Percentiles rank a stretch among this genome's conserved stretches.
phyloP scores from a whole-genome alignment of 92 coral and sea anemone species.

The Phenganax stokvisi region DNA sequence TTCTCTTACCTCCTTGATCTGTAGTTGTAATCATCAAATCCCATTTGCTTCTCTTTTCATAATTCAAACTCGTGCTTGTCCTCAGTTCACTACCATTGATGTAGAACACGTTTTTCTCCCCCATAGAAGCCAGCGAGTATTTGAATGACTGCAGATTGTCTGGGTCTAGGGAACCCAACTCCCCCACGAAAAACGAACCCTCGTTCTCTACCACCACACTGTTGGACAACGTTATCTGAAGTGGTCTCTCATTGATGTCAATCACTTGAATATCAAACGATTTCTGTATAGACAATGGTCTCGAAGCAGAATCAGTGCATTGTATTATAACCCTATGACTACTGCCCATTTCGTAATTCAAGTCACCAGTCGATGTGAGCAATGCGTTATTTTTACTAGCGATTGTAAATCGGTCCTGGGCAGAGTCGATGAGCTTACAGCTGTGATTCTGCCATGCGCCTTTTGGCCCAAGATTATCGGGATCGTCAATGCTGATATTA shows the following conservation, averaged over 20 bases:
- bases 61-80: slow-evolving; percentile 71
- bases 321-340: slow-evolving; percentile 51
- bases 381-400: slow-evolving; percentile 43
- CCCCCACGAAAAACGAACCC: slow-evolving; percentile 28
- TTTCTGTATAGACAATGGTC: slow-evolving; percentile 9
- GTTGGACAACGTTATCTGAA: slow-evolving; percentile 27
- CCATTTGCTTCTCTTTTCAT: slow-evolving; percentile 63
- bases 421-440: slow-evolving; percentile 50
- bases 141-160: slow-evolving; percentile 24
- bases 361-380: slow-evolving; percentile 67
- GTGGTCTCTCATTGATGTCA: slow-evolving; percentile 28
- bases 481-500: slow-evolving; percentile 68
- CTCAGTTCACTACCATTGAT: slow-evolving; percentile 55
- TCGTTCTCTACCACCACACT: slow-evolving; percentile 16
- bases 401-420: slow-evolving; percentile 56
- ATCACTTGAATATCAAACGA: slow-evolving; percentile 27
- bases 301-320: slow-evolving; percentile 69
- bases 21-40: slow-evolving; percentile 60
- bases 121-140: background rate
- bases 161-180: slow-evolving; percentile 13
- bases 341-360: slow-evolving; percentile 60
- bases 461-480: slow-evolving; percentile 66
- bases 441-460: slow-evolving; percentile 67
- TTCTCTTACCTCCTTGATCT: slow-evolving; percentile 62
- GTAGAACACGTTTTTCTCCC: slow-evolving; percentile 51